phyloP scores from a whole-genome alignment of 2,797 vertebrate species.

The Coilia nasus region DNA sequence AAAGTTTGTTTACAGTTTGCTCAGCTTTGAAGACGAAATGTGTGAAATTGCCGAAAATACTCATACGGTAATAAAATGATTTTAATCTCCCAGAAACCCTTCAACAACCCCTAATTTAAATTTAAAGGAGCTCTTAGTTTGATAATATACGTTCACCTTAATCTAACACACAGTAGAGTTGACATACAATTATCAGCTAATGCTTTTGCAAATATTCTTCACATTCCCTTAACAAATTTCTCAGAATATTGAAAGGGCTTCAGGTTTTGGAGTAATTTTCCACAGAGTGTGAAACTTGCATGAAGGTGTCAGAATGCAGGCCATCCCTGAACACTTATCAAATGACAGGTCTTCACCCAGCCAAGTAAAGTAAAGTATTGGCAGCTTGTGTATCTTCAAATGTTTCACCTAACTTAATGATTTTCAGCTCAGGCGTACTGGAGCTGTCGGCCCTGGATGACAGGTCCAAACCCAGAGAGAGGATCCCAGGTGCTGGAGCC shows the following conservation, averaged over 20 bases:
- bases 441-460: slow-evolving; percentile 14
- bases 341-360: slow-evolving; percentile 6
- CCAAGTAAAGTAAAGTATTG: neutral
- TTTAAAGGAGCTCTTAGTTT: neutral
- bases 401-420: slow-evolving; percentile 24
- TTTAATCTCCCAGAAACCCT: neutral
- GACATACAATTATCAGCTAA: neutral
- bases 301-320: neutral
- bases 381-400: slow-evolving; percentile 19
- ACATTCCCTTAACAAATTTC: neutral
- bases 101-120: neutral
- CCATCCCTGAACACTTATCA: neutral
- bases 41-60: neutral
- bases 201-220: neutral
- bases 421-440: neutral
- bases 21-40: neutral
- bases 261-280: neutral
- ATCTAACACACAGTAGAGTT: neutral
- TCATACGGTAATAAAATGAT: neutral
- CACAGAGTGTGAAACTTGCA: neutral
- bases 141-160: neutral
- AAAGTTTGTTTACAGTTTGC: neutral
- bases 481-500: neutral
- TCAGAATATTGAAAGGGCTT: neutral
- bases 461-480: slow-evolving; percentile 11